Evolutionary conservation across 2,888 invertebrate species (phyloP).

Genomic region (Tetragnatha montana): DNA sequence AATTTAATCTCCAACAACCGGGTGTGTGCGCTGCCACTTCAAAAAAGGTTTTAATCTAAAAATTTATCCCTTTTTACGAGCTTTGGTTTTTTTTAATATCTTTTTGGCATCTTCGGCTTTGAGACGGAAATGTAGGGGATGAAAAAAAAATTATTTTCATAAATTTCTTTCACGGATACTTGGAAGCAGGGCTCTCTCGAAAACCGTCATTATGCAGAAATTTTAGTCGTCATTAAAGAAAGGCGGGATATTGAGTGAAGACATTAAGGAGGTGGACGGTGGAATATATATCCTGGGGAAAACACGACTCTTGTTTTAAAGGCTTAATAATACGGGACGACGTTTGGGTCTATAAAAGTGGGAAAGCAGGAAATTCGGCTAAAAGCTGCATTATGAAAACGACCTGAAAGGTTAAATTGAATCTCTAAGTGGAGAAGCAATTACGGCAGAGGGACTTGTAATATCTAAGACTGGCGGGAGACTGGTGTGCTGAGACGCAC

Average conservation of each 20-base stretch:
- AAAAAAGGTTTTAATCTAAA: constrained; percentile 9
- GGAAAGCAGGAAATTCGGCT: constrained; percentile 55
- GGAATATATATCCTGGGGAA: constrained; percentile 44
- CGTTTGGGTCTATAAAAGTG: constrained; percentile 51
- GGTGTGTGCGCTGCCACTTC: background rate
- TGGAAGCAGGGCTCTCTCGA: constrained; percentile 16
- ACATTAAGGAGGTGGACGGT: constrained; percentile 26
- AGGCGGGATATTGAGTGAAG: constrained; percentile 31
- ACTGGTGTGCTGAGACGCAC: background rate
- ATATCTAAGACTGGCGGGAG: constrained; percentile 29
- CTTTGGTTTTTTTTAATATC: background rate
- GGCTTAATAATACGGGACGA: constrained; percentile 48
- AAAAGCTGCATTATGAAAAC: constrained; percentile 66
- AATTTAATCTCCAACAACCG: background rate
- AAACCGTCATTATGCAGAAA: constrained; percentile 53
- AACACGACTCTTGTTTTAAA: constrained; percentile 65
- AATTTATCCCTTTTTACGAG: constrained; percentile 25
- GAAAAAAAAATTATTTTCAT: constrained; percentile 36
- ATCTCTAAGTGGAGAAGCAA: constrained; percentile 64
- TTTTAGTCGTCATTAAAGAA: constrained; percentile 54
- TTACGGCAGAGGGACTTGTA: constrained; percentile 48
- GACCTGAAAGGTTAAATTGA: constrained; percentile 67
- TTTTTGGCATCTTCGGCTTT: background rate
- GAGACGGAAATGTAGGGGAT: background rate
- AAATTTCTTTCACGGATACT: constrained; percentile 32